A percentile compares a stretch with the other conserved stretches of the same genome.
phyloP scores from a whole-genome alignment of 30 jellyfish, hydroid and myxozoan species.

The Cassiopea xamachana region DNA sequence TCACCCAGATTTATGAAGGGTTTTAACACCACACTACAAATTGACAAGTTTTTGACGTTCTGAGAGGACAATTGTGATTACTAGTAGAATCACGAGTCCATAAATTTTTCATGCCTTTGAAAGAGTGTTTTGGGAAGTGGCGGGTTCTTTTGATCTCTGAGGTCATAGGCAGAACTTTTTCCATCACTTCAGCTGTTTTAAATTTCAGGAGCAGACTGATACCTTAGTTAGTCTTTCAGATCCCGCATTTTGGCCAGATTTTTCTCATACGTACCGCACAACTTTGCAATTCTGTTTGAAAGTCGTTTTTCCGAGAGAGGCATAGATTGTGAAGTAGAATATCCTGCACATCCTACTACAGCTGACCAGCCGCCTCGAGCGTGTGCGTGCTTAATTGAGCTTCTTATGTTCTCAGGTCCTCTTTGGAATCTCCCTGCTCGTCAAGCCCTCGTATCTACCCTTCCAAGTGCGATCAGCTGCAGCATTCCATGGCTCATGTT shows the following conservation, averaged over 20 bases:
- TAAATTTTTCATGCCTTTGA: constrained; percentile 38
- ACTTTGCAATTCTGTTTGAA: constrained; percentile 44
- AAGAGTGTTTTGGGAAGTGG: constrained; percentile 9
- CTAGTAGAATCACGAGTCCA: constrained; percentile 15
- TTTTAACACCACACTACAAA: constrained; percentile 30
- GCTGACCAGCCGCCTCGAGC: not conserved
- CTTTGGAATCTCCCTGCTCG: too few species aligned
- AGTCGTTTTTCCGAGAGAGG: constrained; percentile 17
- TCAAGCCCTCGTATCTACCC: too few species aligned
- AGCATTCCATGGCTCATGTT: too few species aligned
- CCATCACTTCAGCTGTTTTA: constrained; percentile 34
- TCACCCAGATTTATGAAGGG: constrained; percentile 1
- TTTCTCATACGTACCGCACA: constrained; percentile 33
- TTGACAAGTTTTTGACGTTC: constrained; percentile 24
- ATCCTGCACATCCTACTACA: not conserved
- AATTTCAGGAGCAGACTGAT: not conserved
- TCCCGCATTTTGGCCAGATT: not conserved
- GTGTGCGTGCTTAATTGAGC: too few species aligned
- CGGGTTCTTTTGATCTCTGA: constrained; percentile 62
- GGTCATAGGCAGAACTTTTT: constrained; percentile 28
- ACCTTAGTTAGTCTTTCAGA: constrained; percentile 14
- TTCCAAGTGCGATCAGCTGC: too few species aligned
- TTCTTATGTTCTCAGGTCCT: too few species aligned
- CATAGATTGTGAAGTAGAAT: not conserved
- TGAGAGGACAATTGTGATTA: constrained; percentile 13